These are phyloP conservation scores for Colistium nudipinnis DNA, from an alignment of 2,113 vertebrate species.

Conservation along the genomic window DNA sequence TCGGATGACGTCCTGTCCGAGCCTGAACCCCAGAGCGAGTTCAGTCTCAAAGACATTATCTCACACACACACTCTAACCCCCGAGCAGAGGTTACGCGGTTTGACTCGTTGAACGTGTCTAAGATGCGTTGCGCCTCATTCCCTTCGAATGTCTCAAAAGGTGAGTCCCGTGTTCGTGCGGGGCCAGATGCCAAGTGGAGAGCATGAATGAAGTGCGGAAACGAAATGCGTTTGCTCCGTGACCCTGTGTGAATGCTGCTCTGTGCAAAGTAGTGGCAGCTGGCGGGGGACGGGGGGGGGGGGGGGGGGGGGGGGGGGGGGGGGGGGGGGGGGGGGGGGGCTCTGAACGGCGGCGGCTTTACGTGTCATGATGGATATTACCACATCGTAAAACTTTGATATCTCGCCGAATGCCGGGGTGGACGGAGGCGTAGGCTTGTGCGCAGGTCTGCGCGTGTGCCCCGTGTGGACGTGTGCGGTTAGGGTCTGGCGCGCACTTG, in stretches of 20 bases:
- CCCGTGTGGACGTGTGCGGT: background rate
- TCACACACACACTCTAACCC: background rate
- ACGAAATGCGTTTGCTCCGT: constrained; percentile 21
- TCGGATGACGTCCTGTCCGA: background rate
- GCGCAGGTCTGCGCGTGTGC: constrained; percentile 31
- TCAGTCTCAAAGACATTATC: no score
- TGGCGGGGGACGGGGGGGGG: constrained; percentile 43
- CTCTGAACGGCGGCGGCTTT: constrained; percentile 34
- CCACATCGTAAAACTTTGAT: constrained; percentile 60
- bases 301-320: constrained; percentile 14
- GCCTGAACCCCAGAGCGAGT: no score
- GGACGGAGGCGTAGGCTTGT: constrained; percentile 31
- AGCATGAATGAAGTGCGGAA: constrained; percentile 44
- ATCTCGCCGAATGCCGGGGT: constrained; percentile 47
- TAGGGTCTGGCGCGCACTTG: background rate
- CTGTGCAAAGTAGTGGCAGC: constrained; percentile 48
- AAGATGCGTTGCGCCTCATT: background rate
- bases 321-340: no score
- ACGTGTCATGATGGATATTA: constrained; percentile 63
- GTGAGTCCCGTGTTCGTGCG: background rate
- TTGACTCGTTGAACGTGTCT: background rate
- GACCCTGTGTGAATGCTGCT: constrained; percentile 20
- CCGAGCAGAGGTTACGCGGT: background rate
- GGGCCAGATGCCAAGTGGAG: constrained; percentile 40
- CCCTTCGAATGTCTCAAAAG: background rate